Conservation (phyloP, 2,797 vertebrate species). For the Bryconaethiops microstoma region DNA sequence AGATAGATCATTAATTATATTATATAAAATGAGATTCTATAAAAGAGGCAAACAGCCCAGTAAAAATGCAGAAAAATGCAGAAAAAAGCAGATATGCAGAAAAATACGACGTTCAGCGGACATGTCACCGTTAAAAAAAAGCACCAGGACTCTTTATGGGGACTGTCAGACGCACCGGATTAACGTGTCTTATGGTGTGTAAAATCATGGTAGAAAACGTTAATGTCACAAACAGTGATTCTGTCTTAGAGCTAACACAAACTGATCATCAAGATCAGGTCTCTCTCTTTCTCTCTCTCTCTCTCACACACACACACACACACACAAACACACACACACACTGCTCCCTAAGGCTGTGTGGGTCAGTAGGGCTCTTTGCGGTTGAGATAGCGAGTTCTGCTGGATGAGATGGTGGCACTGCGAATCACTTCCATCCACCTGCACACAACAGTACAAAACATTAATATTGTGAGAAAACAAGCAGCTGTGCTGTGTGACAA, state of each 20-base stretch:
- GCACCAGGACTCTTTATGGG: constrained; percentile 78
- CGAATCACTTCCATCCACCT: constrained; percentile 99
- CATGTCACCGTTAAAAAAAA: constrained; percentile 80
- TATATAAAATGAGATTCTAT: constrained; percentile 82
- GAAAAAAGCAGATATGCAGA: constrained; percentile 69
- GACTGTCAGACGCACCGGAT: constrained; percentile 62
- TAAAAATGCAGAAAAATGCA: constrained; percentile 78
- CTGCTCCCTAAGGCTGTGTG: constrained; percentile 48
- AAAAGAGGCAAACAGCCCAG: constrained; percentile 80
- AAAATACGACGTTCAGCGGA: constrained; percentile 79
- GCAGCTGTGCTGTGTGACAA: too few species aligned
- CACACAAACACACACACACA: constrained; percentile 8
- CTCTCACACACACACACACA: not conserved
- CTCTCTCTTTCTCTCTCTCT: not conserved
- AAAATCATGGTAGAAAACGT: constrained; percentile 46
- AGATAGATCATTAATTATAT: constrained; percentile 78
- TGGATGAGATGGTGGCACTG: constrained; percentile 89
- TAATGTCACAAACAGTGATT: constrained; percentile 51
- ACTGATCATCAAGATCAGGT: constrained; percentile 47
- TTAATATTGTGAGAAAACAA: not conserved
- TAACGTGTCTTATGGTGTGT: constrained; percentile 60
- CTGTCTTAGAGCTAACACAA: constrained; percentile 40
- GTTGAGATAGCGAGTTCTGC: constrained; percentile 80
- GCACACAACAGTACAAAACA: constrained; percentile 20
- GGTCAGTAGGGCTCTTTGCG: constrained; percentile 89